These are phyloP conservation scores for Bellardia bayeri DNA, from an alignment of 2,888 invertebrate genomes.

Conservation along the genomic window DNA sequence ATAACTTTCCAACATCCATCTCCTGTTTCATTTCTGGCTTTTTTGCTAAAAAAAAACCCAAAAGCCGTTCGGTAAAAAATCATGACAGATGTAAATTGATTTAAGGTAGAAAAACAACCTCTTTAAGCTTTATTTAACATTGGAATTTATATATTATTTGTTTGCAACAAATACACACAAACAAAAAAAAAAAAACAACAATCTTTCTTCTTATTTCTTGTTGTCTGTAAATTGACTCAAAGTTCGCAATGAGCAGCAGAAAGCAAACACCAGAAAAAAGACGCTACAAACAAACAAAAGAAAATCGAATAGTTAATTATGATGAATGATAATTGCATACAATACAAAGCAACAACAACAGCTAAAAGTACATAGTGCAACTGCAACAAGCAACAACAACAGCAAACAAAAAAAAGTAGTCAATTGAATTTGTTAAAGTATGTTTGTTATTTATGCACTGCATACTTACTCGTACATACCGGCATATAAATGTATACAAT, in stretches of 20 bases:
- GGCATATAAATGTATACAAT: background rate
- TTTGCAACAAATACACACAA: slow-evolving; percentile 33
- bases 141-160: slow-evolving; percentile 67
- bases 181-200: slow-evolving; percentile 9
- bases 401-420: slow-evolving; percentile 42
- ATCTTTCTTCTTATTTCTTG: slow-evolving; percentile 50
- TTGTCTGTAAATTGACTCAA: slow-evolving; percentile 48
- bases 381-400: slow-evolving; percentile 41
- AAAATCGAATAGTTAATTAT: slow-evolving; percentile 73
- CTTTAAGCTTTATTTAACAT: slow-evolving; percentile 59
- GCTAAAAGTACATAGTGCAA: slow-evolving; percentile 53
- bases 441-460: slow-evolving; percentile 62
- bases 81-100: slow-evolving; percentile 67
- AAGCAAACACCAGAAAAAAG: background rate
- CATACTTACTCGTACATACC: slow-evolving; percentile 45
- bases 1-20: slow-evolving; percentile 22
- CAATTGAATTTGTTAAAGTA: slow-evolving; percentile 71
- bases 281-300: slow-evolving; percentile 57
- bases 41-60: background rate
- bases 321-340: slow-evolving; percentile 75
- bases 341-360: slow-evolving; percentile 45
- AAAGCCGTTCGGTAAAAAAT: slow-evolving; percentile 46
- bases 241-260: slow-evolving; percentile 39
- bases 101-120: slow-evolving; percentile 27
- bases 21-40: background rate